Conservation (phyloP, 2,797 vertebrate species). For the Arctocebus calabarensis region DNA sequence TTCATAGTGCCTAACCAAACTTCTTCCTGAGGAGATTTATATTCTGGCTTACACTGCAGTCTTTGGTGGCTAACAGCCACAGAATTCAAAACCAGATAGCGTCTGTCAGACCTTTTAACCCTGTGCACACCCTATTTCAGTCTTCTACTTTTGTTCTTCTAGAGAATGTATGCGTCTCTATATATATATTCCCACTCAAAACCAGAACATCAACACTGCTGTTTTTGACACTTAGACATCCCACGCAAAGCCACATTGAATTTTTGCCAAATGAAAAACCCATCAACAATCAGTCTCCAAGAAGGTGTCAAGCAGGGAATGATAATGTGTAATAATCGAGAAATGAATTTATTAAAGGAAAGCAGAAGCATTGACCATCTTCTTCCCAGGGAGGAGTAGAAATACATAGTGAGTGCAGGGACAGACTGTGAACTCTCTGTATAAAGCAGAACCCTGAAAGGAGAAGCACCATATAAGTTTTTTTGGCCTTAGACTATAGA, state of each 20-base stretch:
- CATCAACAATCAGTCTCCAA: constrained; percentile 70
- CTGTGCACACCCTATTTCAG: neutral
- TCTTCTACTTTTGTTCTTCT: constrained; percentile 40
- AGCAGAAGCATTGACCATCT: constrained; percentile 28
- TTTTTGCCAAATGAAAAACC: constrained; percentile 75
- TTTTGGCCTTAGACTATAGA: constrained; percentile 2
- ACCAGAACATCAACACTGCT: constrained; percentile 54
- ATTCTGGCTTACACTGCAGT: constrained; percentile 17
- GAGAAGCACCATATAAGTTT: neutral
- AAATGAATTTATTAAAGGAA: constrained; percentile 36
- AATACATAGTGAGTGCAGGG: neutral
- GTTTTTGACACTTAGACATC: constrained; percentile 61
- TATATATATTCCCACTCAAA: constrained; percentile 33
- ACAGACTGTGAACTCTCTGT: neutral
- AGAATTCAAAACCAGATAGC: constrained; percentile 57
- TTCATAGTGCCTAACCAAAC: neutral
- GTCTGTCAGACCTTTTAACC: constrained; percentile 3
- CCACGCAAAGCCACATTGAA: constrained; percentile 73
- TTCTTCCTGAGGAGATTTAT: constrained; percentile 31
- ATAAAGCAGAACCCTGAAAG: neutral
- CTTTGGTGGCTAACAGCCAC: constrained; percentile 12
- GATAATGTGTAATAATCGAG: constrained; percentile 55
- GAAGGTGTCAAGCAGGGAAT: constrained; percentile 72
- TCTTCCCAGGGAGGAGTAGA: neutral
- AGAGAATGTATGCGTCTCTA: neutral